Conservation (phyloP, 2,888 invertebrate genomes). For the Bursaphelenchus okinawaensis region DNA sequence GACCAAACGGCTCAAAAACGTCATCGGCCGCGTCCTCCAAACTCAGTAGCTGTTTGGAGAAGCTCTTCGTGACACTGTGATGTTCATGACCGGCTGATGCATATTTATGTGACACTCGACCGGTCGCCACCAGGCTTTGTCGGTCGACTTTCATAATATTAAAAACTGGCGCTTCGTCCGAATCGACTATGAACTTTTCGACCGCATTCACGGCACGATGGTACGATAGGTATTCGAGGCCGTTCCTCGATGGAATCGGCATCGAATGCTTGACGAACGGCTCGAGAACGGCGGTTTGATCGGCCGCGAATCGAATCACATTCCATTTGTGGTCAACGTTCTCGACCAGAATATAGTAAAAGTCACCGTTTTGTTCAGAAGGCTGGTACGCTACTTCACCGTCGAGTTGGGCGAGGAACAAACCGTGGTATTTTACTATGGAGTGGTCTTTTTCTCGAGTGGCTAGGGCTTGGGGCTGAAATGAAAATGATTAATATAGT, state of each 20-base stretch:
- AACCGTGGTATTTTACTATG: conserved; percentile 12
- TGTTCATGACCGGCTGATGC: conserved; percentile 6
- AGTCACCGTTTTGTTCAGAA: conserved; percentile 12
- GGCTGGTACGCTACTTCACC: conserved; percentile 30
- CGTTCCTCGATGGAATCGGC: conserved; percentile 20
- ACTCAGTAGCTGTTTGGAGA: conserved; percentile 21
- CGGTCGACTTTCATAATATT: conserved; percentile 13
- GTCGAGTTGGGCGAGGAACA: conserved; percentile 26
- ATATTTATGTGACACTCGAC: conserved; percentile 6
- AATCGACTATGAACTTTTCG: conserved; percentile 4
- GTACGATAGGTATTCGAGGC: conserved; percentile 2
- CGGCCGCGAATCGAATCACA: conserved; percentile 19
- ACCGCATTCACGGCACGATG: conserved; percentile 10
- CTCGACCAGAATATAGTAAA: conserved; percentile 9
- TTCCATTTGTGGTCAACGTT: conserved; percentile 13
- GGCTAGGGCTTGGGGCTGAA: conserved; percentile 26
- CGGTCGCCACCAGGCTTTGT: background rate
- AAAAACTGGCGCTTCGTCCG: background rate
- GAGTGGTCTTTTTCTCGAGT: background rate
- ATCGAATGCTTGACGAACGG: conserved; percentile 30
- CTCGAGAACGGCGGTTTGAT: conserved; percentile 22
- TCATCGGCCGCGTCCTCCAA: conserved; percentile 16
- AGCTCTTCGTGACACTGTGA: background rate
- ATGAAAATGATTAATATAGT: background rate
- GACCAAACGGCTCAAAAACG: conserved; percentile 19